Conservation (phyloP, 2,888 invertebrate species). For the Drosophila lutescens region DNA sequence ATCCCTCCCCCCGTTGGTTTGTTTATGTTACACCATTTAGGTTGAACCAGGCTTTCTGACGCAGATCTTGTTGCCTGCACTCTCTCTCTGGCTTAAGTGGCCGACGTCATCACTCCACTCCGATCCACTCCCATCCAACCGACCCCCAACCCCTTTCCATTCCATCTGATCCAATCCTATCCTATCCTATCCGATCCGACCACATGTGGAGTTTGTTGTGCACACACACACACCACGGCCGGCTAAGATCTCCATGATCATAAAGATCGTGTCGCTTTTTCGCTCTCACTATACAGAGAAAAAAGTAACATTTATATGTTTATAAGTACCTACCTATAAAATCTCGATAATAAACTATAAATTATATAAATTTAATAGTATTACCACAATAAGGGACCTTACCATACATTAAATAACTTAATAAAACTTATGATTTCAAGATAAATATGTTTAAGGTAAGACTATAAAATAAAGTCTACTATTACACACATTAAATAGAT, state of each 20-base stretch:
- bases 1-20: constrained; percentile 22
- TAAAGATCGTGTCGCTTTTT: constrained; percentile 27
- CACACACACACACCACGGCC: constrained; percentile 55
- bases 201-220: constrained; percentile 79
- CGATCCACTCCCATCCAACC: constrained; percentile 10
- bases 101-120: constrained; percentile 50
- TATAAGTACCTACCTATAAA: no score
- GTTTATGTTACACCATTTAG: constrained; percentile 65
- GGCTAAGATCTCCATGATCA: constrained; percentile 20
- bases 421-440: no score
- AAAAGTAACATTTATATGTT: not conserved
- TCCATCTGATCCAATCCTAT: constrained; percentile 24
- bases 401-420: no score
- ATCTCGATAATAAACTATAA: no score
- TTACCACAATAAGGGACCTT: no score
- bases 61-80: constrained; percentile 45
- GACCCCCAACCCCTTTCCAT: not conserved
- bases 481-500: no score
- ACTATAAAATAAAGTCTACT: no score
- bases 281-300: constrained; percentile 46
- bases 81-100: constrained; percentile 56
- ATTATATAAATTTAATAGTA: no score
- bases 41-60: constrained; percentile 62
- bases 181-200: constrained; percentile 45
- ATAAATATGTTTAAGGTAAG: no score